These are phyloP conservation scores for Entomyzon cyanotis DNA, from an alignment of 2,113 vertebrate genomes.

Conservation along the genomic window DNA sequence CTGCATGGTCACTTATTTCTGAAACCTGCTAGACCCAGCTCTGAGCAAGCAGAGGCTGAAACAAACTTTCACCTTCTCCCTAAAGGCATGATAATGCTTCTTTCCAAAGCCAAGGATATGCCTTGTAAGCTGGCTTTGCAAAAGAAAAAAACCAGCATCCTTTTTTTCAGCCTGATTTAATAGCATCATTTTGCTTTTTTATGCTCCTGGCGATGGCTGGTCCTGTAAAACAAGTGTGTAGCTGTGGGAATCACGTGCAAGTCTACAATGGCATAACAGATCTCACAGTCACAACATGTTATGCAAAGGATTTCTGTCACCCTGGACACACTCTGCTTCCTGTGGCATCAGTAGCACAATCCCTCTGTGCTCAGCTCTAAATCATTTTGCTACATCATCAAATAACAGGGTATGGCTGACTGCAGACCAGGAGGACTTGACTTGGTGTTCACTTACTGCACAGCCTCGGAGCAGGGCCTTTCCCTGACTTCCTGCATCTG, in stretches of 20 bases:
- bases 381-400: constrained; percentile 34
- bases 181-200: constrained; percentile 25
- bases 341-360: background rate
- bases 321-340: constrained; percentile 3
- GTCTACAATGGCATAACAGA: background rate
- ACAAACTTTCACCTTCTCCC: background rate
- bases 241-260: background rate
- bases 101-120: background rate
- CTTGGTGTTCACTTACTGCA: background rate
- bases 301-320: constrained; percentile 13
- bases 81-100: background rate
- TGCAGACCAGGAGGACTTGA: background rate
- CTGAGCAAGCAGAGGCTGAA: background rate
- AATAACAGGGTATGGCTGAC: background rate
- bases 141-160: background rate
- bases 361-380: background rate
- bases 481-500: background rate
- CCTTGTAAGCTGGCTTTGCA: background rate
- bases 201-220: background rate
- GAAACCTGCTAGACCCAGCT: background rate
- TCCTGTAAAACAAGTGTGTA: background rate
- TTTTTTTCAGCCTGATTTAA: constrained; percentile 13
- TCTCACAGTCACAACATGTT: background rate
- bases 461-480: background rate
- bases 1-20: background rate